phyloP scores from a whole-genome alignment of 2,797 vertebrate genomes.

The Taeniopygia guttata region DNA sequence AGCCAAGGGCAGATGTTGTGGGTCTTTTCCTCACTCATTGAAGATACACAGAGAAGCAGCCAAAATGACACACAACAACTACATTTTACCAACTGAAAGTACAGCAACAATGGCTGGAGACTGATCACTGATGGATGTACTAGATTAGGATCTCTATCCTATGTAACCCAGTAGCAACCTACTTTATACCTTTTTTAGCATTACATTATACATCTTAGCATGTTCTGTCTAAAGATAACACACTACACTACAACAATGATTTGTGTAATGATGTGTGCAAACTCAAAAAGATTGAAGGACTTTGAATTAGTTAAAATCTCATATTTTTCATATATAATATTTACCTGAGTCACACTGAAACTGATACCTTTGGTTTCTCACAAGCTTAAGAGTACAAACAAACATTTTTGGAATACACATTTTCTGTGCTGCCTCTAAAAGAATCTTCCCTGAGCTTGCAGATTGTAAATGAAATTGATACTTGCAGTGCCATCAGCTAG shows the following conservation, averaged over 20 bases:
- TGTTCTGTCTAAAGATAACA: not conserved
- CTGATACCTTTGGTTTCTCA: not conserved
- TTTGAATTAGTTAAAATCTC: not conserved
- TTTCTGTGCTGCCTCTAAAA: not conserved
- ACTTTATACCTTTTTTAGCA: not conserved
- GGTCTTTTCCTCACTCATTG: not conserved
- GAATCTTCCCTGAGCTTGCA: not conserved
- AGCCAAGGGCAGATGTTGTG: not conserved
- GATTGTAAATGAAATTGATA: not conserved
- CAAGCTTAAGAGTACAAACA: not conserved
- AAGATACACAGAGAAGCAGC: not conserved
- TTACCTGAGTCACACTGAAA: not conserved
- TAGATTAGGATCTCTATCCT: not conserved
- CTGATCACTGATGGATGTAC: not conserved
- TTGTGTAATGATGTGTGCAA: not conserved
- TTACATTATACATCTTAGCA: not conserved
- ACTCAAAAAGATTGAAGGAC: not conserved
- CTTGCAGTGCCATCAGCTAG: not conserved
- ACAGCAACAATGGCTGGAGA: not conserved
- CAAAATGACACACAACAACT: not conserved
- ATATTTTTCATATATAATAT: not conserved
- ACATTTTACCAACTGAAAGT: not conserved
- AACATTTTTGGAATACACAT: not conserved
- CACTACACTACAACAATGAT: not conserved
- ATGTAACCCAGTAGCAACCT: not conserved